Percentiles rank a stretch among this genome's conserved stretches.
Conservation (phyloP, 2,113 vertebrate species). For the Hemiscyllium ocellatum region DNA sequence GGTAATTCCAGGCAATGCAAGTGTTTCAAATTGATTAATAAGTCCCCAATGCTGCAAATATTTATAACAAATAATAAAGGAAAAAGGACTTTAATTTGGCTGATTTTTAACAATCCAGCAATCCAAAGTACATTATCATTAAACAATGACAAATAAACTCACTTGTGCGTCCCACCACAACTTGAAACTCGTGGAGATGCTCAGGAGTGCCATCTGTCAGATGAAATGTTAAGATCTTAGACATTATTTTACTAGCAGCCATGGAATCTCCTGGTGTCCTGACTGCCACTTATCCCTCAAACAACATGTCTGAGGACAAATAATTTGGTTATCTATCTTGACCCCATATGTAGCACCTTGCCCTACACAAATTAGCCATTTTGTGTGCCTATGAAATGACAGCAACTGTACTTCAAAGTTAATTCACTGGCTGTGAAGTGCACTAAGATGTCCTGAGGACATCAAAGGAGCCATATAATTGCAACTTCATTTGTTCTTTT, state of each 20-base stretch:
- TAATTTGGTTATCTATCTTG: not conserved
- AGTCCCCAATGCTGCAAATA: not conserved
- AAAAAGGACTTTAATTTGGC: not conserved
- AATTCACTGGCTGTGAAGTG: not conserved
- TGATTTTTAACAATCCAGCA: not conserved
- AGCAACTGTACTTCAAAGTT: not conserved
- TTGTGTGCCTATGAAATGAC: not conserved
- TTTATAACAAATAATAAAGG: not conserved
- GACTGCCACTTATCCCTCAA: not conserved
- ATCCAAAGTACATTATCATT: not conserved
- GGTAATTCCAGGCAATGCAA: not conserved
- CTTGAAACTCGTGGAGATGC: not conserved
- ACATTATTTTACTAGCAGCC: not conserved
- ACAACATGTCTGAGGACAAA: not conserved
- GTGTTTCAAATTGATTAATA: not conserved
- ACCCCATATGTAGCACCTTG: not conserved
- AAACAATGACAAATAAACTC: not conserved
- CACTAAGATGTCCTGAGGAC: not conserved
- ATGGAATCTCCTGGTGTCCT: not conserved
- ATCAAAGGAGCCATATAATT: not conserved
- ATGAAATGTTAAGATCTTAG: not conserved
- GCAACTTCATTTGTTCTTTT: not conserved
- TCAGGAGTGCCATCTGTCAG: not conserved
- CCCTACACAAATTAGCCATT: not conserved
- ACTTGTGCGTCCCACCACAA: not conserved